phyloP scores from a whole-genome alignment of 2,888 invertebrate species.

The Euproctis similis region DNA sequence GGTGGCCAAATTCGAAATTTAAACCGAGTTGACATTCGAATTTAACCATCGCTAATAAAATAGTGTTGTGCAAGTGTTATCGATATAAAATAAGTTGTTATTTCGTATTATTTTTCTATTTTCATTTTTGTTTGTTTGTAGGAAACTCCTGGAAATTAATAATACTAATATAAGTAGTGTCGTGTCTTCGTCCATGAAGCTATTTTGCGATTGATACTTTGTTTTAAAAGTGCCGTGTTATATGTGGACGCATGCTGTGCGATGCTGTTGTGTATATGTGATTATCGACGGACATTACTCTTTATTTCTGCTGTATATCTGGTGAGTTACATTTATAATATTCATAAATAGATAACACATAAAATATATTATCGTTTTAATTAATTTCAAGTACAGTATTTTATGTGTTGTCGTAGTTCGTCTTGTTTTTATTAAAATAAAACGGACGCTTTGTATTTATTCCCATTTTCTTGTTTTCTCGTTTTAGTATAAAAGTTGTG shows the following conservation, averaged over 20 bases:
- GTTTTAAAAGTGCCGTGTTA: constrained; percentile 66
- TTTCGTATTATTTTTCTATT: constrained; percentile 62
- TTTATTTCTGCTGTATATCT: constrained; percentile 27
- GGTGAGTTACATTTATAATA: constrained; percentile 41
- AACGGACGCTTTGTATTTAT: no score
- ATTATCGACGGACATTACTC: constrained; percentile 34
- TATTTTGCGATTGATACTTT: constrained; percentile 74
- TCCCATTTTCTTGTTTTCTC: no score
- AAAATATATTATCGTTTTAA: no score
- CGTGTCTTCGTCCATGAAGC: constrained; percentile 70
- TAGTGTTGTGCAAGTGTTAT: constrained; percentile 66
- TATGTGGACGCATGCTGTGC: constrained; percentile 67
- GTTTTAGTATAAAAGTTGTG: no score
- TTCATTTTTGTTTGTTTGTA: no score
- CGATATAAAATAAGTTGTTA: constrained; percentile 43
- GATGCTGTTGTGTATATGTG: constrained; percentile 40
- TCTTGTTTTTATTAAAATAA: no score
- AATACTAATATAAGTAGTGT: constrained; percentile 75
- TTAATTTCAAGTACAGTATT: no score
- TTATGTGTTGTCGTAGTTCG: no score
- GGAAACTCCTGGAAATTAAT: constrained; percentile 74
- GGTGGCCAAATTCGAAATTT: constrained; percentile 65
- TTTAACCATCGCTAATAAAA: constrained; percentile 31
- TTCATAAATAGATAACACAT: no score
- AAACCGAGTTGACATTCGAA: constrained; percentile 39